Conservation (phyloP, 2,888 invertebrate species). For the Mesopsocus fuscifrons region DNA sequence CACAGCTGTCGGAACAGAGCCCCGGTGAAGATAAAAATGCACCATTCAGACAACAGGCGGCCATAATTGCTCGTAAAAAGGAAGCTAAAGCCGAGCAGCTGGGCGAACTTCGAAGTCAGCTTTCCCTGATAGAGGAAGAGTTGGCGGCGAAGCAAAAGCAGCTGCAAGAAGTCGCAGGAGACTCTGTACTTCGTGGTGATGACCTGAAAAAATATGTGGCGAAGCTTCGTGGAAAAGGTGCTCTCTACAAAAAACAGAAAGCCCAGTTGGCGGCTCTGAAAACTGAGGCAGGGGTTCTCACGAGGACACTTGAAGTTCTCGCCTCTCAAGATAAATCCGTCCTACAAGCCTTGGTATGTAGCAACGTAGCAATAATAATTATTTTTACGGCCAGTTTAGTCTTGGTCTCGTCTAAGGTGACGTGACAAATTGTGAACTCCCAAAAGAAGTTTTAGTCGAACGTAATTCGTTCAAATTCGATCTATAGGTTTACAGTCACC, state of each 20-base stretch:
- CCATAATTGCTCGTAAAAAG: slow-evolving; percentile 61
- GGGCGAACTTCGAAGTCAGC: slow-evolving; percentile 40
- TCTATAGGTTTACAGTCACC: too few relatives aligned
- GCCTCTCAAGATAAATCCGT: slow-evolving; percentile 28
- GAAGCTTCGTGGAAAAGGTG: slow-evolving; percentile 59
- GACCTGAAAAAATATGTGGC: slow-evolving; percentile 73
- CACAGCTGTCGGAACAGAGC: slow-evolving; percentile 41
- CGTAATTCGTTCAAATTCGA: too few relatives aligned
- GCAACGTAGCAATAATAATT: slow-evolving; percentile 17
- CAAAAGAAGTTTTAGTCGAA: too few relatives aligned
- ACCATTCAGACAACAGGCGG: slow-evolving; percentile 70
- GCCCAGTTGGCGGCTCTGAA: slow-evolving; percentile 53
- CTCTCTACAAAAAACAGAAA: slow-evolving; percentile 61
- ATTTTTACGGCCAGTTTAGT: neutral
- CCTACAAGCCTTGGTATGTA: slow-evolving; percentile 32
- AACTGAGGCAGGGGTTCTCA: slow-evolving; percentile 57
- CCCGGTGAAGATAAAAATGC: slow-evolving; percentile 52
- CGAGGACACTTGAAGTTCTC: slow-evolving; percentile 56
- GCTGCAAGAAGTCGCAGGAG: slow-evolving; percentile 31
- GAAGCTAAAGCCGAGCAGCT: slow-evolving; percentile 49
- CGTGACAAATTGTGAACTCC: too few relatives aligned
- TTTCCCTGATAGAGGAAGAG: slow-evolving; percentile 38
- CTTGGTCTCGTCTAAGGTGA: neutral
- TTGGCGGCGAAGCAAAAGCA: slow-evolving; percentile 29
- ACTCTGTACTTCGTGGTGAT: slow-evolving; percentile 54